phyloP scores from a whole-genome alignment of 2,113 vertebrate genomes.

The Lepus americanus region DNA sequence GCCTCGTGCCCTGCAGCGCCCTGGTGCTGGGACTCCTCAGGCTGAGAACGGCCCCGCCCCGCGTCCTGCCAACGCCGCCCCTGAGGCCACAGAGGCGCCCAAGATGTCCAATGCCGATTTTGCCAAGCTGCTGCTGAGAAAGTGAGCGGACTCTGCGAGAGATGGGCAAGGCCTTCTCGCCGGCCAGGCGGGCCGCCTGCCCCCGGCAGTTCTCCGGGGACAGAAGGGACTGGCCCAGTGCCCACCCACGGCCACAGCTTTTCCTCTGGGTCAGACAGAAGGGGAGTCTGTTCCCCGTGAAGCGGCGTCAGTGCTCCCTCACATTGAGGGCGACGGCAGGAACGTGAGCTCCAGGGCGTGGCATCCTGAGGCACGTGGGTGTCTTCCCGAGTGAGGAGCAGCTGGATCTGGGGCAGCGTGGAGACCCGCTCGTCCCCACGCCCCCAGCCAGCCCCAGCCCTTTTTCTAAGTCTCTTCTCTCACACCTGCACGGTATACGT shows the following conservation, averaged over 20 bases:
- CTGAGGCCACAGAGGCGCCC: slow-evolving; percentile 78
- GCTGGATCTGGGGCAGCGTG: slow-evolving; percentile 49
- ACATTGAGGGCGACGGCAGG: slow-evolving; percentile 87
- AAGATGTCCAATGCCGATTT: slow-evolving; percentile 98
- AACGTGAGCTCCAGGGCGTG: slow-evolving; percentile 13
- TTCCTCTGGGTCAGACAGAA: slow-evolving; percentile 15
- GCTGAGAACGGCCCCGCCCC: slow-evolving; percentile 92
- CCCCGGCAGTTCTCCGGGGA: not conserved
- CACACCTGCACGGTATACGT: not conserved
- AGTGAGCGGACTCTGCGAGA: slow-evolving; percentile 86
- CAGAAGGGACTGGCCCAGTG: slow-evolving; percentile 58
- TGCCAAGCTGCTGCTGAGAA: slow-evolving; percentile 95
- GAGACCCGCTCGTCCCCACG: slow-evolving; percentile 62
- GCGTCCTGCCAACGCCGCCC: slow-evolving; percentile 64
- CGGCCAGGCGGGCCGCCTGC: slow-evolving; percentile 68
- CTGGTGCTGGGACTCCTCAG: slow-evolving; percentile 84
- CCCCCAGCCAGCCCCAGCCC: slow-evolving; percentile 7
- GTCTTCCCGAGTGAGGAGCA: slow-evolving; percentile 72
- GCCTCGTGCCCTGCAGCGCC: slow-evolving; percentile 94
- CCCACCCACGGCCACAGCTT: fast-evolving
- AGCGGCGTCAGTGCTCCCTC: slow-evolving; percentile 85
- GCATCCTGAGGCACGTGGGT: slow-evolving; percentile 58
- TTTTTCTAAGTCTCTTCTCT: slow-evolving; percentile 57
- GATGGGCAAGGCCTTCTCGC: slow-evolving; percentile 87
- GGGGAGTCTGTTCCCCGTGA: slow-evolving; percentile 61